These are phyloP conservation scores for Drosophila leontia DNA, from an alignment of 1,140 invertebrate species.

Conservation along the genomic window DNA sequence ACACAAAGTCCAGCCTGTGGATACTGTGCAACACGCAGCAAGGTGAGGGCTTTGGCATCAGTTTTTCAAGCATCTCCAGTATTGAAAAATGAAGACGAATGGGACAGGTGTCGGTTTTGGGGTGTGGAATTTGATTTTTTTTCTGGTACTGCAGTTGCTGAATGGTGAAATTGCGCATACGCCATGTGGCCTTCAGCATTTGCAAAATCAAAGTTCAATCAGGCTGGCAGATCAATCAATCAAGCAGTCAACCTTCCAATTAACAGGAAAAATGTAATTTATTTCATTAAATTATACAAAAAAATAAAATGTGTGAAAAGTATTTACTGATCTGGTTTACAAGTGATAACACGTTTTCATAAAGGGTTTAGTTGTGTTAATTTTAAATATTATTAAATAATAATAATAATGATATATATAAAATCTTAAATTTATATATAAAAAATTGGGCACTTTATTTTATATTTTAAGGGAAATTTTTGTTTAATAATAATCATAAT, in stretches of 20 bases:
- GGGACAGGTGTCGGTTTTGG: background rate
- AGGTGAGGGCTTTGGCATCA: slow-evolving; percentile 54
- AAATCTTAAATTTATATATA: too few relatives aligned
- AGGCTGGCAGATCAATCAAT: slow-evolving; percentile 4
- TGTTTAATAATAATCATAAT: too few relatives aligned
- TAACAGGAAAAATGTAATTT: background rate
- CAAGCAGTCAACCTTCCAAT: slow-evolving; percentile 33
- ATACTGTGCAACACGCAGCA: slow-evolving; percentile 78
- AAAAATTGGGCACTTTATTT: too few relatives aligned
- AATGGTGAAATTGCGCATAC: slow-evolving; percentile 1
- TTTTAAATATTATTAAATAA: too few relatives aligned
- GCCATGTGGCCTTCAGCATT: background rate
- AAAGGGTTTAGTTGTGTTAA: too few relatives aligned
- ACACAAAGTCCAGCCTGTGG: slow-evolving; percentile 84
- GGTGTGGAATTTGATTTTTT: background rate
- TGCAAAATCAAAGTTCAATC: slow-evolving; percentile 24
- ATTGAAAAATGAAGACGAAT: slow-evolving; percentile 21
- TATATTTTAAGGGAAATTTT: too few relatives aligned
- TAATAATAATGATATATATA: too few relatives aligned
- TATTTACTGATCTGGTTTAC: too few relatives aligned
- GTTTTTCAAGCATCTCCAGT: background rate
- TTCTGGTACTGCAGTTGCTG: background rate
- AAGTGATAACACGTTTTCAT: too few relatives aligned
- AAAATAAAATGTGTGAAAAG: background rate
- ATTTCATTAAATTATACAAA: background rate